These are phyloP conservation scores for Atlantisia rogersi DNA, from an alignment of 2,113 vertebrate species.

Conservation along the genomic window DNA sequence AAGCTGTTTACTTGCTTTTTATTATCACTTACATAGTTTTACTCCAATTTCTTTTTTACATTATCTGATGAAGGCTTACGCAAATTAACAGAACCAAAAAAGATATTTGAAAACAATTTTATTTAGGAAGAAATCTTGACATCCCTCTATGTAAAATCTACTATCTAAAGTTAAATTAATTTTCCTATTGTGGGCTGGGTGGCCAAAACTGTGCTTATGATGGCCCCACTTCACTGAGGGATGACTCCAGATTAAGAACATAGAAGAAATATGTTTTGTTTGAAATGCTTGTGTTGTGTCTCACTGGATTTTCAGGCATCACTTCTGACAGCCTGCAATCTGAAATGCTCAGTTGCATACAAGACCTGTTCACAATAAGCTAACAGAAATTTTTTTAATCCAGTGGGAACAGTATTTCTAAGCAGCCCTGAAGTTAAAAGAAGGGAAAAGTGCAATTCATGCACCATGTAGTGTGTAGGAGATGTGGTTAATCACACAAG, in stretches of 20 bases:
- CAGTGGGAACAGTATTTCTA: background rate
- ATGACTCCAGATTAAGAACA: background rate
- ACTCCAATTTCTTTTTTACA: background rate
- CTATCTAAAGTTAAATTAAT: background rate
- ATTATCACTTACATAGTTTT: background rate
- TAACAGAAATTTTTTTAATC: background rate
- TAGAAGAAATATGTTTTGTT: background rate
- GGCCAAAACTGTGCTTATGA: background rate
- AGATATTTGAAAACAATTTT: background rate
- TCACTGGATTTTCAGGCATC: background rate
- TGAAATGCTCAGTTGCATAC: background rate
- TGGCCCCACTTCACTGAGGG: background rate
- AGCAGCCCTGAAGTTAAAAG: background rate
- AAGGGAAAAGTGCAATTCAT: background rate
- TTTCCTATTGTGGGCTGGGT: background rate
- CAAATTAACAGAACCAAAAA: background rate
- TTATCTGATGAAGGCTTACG: background rate
- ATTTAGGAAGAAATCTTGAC: background rate
- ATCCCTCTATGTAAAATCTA: background rate
- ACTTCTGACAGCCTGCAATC: background rate
- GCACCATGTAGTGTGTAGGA: background rate
- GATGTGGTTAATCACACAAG: background rate
- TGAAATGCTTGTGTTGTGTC: background rate
- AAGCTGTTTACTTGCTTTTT: background rate
- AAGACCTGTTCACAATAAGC: background rate